A percentile compares a stretch with the other conserved stretches of the same genome.
Evolutionary conservation across 1,140 invertebrate genomes (phyloP).

Genomic region (Pararge aegeria): DNA sequence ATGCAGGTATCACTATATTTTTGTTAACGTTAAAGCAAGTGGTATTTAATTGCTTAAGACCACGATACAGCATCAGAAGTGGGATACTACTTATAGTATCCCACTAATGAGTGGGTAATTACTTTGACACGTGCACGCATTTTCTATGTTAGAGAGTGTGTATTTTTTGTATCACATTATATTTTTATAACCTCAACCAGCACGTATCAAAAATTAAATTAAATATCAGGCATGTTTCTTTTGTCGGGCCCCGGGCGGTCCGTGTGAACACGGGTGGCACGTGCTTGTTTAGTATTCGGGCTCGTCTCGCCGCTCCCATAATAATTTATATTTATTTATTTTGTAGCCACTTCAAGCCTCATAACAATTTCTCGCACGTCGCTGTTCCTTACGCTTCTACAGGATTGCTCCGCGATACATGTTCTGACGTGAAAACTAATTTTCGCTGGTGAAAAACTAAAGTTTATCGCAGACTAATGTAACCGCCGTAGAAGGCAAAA

Average conservation of each 20-base stretch:
- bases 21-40: too few relatives aligned
- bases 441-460: background rate
- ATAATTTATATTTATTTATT: slow-evolving; percentile 33
- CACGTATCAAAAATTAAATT: background rate
- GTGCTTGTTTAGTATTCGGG: slow-evolving; percentile 17
- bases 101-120: too few relatives aligned
- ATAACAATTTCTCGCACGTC: slow-evolving; percentile 30
- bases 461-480: background rate
- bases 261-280: slow-evolving; percentile 11
- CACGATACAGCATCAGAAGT: too few relatives aligned
- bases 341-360: slow-evolving; percentile 24
- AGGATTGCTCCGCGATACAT: slow-evolving; percentile 20
- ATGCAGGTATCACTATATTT: too few relatives aligned
- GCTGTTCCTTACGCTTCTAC: slow-evolving; percentile 12
- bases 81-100: too few relatives aligned
- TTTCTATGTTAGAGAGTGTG: too few relatives aligned
- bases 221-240: background rate
- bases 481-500: background rate
- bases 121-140: too few relatives aligned
- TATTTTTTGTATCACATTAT: background rate
- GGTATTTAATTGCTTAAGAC: too few relatives aligned
- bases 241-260: background rate
- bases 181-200: background rate
- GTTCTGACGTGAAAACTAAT: slow-evolving; percentile 15
- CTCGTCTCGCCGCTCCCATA: slow-evolving; percentile 5